These are phyloP conservation scores for Halocynthia aurantium DNA, from an alignment of 23 tunicate genomes.

Conservation along the genomic window DNA sequence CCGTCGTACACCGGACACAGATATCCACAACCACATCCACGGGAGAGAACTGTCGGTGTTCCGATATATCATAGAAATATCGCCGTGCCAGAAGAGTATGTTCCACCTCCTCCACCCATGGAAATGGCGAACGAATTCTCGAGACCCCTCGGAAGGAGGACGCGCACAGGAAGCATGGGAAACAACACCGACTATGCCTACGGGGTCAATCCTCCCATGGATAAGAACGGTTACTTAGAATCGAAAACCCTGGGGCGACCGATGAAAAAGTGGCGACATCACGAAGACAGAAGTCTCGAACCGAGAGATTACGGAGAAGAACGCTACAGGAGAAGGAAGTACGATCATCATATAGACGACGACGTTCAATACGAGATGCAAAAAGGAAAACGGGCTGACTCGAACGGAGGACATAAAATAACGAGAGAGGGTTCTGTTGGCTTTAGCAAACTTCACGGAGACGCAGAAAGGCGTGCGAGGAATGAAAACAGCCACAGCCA, in stretches of 20 bases:
- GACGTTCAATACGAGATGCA: not conserved
- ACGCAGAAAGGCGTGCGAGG: no score
- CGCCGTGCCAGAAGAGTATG: not conserved
- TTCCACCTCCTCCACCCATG: not conserved
- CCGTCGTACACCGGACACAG: not conserved
- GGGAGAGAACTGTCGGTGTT: no score
- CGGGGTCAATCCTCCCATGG: not conserved
- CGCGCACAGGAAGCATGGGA: not conserved
- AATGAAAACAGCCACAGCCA: not conserved
- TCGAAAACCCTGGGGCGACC: not conserved
- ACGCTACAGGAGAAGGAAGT: no score
- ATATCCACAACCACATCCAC: not conserved
- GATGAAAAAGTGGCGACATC: not conserved
- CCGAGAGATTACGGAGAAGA: constrained; percentile 1
- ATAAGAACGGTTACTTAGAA: not conserved
- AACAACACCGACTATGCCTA: not conserved
- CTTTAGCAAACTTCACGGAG: not conserved
- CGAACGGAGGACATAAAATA: not conserved
- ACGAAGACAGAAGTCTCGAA: not conserved
- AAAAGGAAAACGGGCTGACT: not conserved
- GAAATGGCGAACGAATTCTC: not conserved
- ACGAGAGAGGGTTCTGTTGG: not conserved
- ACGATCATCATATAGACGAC: no score
- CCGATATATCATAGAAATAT: no score
- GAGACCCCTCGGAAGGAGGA: not conserved